phyloP scores from a whole-genome alignment of 2,797 vertebrate genomes.

The Otolemur crassicaudatus region DNA sequence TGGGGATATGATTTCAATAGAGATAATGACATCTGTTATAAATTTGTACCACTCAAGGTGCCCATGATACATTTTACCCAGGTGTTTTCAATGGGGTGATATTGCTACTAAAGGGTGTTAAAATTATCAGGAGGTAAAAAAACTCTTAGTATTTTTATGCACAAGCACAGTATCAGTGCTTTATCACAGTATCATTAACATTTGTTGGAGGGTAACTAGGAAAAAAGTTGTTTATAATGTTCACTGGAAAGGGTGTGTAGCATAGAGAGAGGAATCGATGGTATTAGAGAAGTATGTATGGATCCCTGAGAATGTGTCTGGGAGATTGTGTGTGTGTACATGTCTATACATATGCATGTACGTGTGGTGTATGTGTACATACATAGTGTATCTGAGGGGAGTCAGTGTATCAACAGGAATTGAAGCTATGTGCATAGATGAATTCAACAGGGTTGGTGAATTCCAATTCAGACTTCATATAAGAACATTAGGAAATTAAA shows the following conservation, averaged over 20 bases:
- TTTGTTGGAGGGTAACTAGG: neutral
- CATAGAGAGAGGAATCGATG: neutral
- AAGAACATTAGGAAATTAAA: conserved; percentile 1
- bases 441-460: neutral
- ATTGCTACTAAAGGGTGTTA: neutral
- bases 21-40: neutral
- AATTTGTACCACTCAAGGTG: neutral
- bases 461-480: neutral
- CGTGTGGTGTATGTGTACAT: neutral
- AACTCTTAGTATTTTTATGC: neutral
- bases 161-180: too few relatives aligned
- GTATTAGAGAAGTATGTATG: neutral
- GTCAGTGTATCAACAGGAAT: neutral
- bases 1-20: neutral
- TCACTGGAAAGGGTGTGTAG: neutral
- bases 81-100: neutral
- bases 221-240: neutral
- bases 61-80: neutral
- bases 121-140: neutral
- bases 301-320: neutral
- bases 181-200: neutral
- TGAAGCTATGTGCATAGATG: neutral
- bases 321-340: neutral
- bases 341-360: neutral
- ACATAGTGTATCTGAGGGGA: neutral